Base-by-base conservation (phyloP, 2,797 vertebrate genomes). In the Ptychadena robeensis region DNA sequence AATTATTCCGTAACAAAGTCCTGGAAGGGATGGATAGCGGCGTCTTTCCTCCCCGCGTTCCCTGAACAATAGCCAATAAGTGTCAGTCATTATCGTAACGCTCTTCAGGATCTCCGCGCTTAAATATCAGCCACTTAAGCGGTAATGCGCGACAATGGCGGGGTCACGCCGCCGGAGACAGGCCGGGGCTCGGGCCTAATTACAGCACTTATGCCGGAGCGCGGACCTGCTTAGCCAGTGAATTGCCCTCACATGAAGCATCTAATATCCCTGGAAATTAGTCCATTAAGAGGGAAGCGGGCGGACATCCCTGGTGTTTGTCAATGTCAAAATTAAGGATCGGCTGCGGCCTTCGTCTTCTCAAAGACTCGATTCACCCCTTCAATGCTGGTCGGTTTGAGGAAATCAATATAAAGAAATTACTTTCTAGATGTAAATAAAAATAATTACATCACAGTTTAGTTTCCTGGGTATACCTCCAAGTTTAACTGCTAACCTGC, bases 81-180 rank as follows among this genome's bases (percentile, higher is more conserved):
- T 4, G 37, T 22, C 61, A 32, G 22, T 44, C 11, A 79, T 68
- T 9, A 37, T 38, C 69, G 61, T 34, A 73, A 73, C 63, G 48
- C 68, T 69, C 40, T 25, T 22, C 15, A 83, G 44, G 70, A 80
- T 74, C 59, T 30, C 48, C 25, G 12, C 12, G 82, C 34, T 74
- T 84, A 59, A 76, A 74, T 67, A 73, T 66, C 70, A 80, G 28
- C 22, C 82, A 74, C 70, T 83, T 79, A 83, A 38, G 28, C 28
- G 3, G 2, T 61, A 79, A 80, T 73, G 12, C 18, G 12, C 27
- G 53, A 38, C 40, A 66, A 80, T 59, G 69, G 40, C 32, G 2
- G 32, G n/a, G 68, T 80, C 70, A 28, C 40, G 73, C 22, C 66
- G 80, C 22, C 40, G 32, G 22, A 79, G 82, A 68, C 63, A 70